Percentiles rank a stretch among this genome's conserved stretches.
phyloP scores from a whole-genome alignment of 1,140 invertebrate genomes.

The Zaprionus inermis region DNA sequence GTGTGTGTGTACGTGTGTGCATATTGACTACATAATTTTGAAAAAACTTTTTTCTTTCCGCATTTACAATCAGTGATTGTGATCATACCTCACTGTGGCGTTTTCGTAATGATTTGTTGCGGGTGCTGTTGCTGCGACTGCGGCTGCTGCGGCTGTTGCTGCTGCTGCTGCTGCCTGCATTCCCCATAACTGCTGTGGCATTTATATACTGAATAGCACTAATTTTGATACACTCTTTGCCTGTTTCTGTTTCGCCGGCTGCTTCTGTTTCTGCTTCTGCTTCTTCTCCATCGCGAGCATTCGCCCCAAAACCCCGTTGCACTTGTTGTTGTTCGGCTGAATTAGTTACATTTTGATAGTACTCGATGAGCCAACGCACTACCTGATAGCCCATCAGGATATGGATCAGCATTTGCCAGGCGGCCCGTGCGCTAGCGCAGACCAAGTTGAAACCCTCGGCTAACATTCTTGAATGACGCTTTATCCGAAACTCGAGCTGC shows the following conservation, averaged over 20 bases:
- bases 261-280: constrained; percentile 29
- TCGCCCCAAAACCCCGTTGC: constrained; percentile 41
- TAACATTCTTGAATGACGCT: constrained; percentile 44
- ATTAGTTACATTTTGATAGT: constrained; percentile 46
- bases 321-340: constrained; percentile 15
- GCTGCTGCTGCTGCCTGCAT: constrained; percentile 58
- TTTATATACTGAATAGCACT: constrained; percentile 47
- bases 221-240: constrained; percentile 43
- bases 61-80: constrained; percentile 45
- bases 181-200: constrained; percentile 60
- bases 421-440: constrained; percentile 29
- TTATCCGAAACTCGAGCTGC: constrained; percentile 28
- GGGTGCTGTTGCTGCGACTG: constrained; percentile 38
- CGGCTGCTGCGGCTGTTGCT: constrained; percentile 23
- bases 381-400: constrained; percentile 69
- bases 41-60: neutral
- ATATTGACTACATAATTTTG: constrained; percentile 45
- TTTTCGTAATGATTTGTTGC: constrained; percentile 62
- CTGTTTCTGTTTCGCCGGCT: constrained; percentile 5
- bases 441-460: constrained; percentile 61
- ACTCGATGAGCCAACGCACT: constrained; percentile 68
- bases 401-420: constrained; percentile 42
- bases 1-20: constrained; percentile 12
- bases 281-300: constrained; percentile 38
- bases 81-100: constrained; percentile 78